A percentile compares a stretch with the other conserved stretches of the same genome.
phyloP scores from a whole-genome alignment of 2,113 vertebrate genomes.

The Xyrauchen texanus region DNA sequence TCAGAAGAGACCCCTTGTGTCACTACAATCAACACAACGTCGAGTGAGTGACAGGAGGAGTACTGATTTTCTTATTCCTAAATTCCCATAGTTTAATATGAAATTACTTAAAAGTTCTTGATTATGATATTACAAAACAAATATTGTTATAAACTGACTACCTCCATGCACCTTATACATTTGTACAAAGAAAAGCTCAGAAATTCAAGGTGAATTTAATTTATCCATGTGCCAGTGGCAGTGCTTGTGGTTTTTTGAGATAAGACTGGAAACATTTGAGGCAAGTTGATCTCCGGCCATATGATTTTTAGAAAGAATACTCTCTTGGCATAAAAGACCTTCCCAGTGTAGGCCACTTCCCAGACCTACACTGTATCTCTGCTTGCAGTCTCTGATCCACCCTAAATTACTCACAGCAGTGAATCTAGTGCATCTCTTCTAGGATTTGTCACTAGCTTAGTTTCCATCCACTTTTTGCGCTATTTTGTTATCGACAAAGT shows the following conservation, averaged over 20 bases:
- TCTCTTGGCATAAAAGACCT: background rate
- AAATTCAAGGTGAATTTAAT: background rate
- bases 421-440: slow-evolving; percentile 3
- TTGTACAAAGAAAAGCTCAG: no score
- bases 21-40: no score
- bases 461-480: no score
- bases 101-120: no score
- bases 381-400: background rate
- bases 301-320: no score
- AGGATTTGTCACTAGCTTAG: slow-evolving; percentile 29
- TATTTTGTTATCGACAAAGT: no score
- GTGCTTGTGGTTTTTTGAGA: background rate
- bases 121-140: no score
- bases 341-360: background rate
- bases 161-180: background rate
- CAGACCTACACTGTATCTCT: background rate
- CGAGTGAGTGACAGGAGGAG: no score
- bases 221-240: background rate
- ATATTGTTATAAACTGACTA: background rate
- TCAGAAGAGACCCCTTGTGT: no score
- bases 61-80: no score
- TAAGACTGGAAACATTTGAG: background rate
- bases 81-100: no score
- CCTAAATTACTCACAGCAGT: background rate
- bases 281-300: slow-evolving; percentile 1